Percentiles rank a stretch among this genome's conserved stretches.
These are phyloP conservation scores for Allobates femoralis DNA, from an alignment of 2,797 vertebrate species.

Conservation along the genomic window DNA sequence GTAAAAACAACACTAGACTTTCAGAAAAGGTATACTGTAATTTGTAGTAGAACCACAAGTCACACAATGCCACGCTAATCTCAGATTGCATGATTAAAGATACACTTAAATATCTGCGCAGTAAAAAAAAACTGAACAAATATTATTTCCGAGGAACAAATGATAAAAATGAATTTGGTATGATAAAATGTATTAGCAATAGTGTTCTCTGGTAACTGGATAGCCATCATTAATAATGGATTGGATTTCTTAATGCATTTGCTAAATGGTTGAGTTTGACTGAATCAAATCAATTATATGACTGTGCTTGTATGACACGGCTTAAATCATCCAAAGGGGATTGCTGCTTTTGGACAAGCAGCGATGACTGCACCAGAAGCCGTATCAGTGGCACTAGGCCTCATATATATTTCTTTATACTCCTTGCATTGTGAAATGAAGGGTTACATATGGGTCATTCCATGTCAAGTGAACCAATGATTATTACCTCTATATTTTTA, in stretches of 20 bases:
- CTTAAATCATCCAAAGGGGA: conserved; percentile 13
- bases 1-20: not conserved
- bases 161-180: not conserved
- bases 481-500: no score
- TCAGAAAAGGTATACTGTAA: not conserved
- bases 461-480: no score
- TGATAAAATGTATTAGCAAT: not conserved
- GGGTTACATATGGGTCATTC: no score
- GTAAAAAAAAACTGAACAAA: not conserved
- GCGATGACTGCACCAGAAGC: not conserved
- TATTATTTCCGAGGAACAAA: not conserved
- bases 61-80: not conserved
- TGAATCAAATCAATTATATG: conserved; percentile 21
- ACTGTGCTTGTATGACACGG: not conserved
- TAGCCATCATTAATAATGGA: not conserved
- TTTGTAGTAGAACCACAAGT: not conserved
- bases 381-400: not conserved
- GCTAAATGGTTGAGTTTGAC: not conserved
- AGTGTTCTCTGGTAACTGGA: not conserved
- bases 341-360: not conserved
- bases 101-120: not conserved
- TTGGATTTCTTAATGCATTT: conserved; percentile 17
- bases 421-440: no score
- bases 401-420: no score
- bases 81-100: not conserved